Evolutionary conservation across 2,888 invertebrate genomes (phyloP).

Genomic region (Ochropacha duplaris): DNA sequence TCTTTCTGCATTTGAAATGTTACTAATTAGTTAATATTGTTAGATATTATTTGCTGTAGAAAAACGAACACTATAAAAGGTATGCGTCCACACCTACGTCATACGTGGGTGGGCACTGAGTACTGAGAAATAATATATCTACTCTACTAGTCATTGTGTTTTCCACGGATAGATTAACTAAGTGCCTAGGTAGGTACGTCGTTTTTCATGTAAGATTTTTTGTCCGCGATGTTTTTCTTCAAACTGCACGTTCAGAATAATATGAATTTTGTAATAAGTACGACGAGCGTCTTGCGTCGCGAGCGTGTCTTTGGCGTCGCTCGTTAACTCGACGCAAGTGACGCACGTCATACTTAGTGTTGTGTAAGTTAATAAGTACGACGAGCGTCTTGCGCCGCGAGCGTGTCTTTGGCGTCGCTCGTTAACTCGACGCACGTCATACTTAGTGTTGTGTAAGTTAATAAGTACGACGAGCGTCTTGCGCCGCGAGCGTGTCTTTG

Average conservation of each 20-base stretch:
- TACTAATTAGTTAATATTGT: no score
- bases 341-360: no score
- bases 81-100: no score
- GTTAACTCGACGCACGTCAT: no score
- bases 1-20: neutral
- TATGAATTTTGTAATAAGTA: conserved; percentile 36
- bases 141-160: neutral
- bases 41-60: neutral
- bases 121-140: no score
- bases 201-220: neutral
- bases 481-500: no score
- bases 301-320: conserved; percentile 13
- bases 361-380: no score
- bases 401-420: no score
- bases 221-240: conserved; percentile 40
- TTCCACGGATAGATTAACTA: neutral
- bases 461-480: no score
- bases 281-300: neutral
- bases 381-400: no score
- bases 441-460: no score
- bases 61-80: neutral
- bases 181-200: neutral
- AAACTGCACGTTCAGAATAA: conserved; percentile 36
- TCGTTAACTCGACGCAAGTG: conserved; percentile 39
- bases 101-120: no score